Percentiles rank a stretch among this genome's conserved stretches.
Evolutionary conservation across 2,113 vertebrate species (phyloP).

Genomic region (Cervus canadensis): DNA sequence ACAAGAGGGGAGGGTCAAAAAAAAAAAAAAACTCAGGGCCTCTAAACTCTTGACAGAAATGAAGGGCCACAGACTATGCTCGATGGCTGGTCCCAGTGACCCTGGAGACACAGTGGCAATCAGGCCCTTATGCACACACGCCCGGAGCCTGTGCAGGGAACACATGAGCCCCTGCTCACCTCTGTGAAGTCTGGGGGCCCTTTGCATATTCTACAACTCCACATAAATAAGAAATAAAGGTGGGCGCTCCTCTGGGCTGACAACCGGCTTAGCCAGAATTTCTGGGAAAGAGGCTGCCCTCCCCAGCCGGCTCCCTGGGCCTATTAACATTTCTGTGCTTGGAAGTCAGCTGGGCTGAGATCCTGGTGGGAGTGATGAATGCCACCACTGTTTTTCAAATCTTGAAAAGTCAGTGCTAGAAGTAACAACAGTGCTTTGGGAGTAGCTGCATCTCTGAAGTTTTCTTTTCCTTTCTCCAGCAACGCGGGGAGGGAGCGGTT

Average conservation of each 20-base stretch:
- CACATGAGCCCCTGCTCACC: too few relatives aligned
- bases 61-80: neutral
- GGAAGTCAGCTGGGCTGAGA: neutral
- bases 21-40: neutral
- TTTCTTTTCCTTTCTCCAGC: neutral
- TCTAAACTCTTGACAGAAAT: neutral
- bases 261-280: neutral
- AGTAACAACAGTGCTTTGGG: neutral
- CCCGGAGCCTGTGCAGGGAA: accelerated
- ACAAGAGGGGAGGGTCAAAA: neutral
- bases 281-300: neutral
- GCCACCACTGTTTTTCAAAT: neutral
- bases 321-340: neutral
- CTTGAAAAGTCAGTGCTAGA: constrained; percentile 8
- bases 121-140: accelerated
- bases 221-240: neutral
- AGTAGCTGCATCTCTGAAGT: neutral
- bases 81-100: neutral
- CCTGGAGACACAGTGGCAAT: accelerated
- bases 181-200: neutral
- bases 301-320: too few relatives aligned
- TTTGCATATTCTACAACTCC: neutral
- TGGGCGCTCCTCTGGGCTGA: neutral
- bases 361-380: neutral
- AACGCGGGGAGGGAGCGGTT: accelerated